These are phyloP conservation scores for Tachypleus tridentatus DNA, from an alignment of 1,140 invertebrate genomes.

Conservation along the genomic window DNA sequence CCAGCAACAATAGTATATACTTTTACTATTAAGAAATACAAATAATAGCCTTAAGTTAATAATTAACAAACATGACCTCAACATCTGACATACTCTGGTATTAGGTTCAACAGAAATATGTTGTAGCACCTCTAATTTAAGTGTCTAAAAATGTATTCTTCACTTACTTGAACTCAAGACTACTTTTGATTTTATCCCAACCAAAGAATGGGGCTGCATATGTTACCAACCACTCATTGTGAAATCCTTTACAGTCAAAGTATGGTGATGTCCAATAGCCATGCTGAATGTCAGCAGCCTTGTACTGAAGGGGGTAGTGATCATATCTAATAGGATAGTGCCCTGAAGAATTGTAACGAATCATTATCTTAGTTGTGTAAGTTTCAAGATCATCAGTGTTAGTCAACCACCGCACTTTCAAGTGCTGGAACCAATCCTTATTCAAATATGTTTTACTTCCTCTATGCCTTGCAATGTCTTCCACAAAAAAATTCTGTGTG, in stretches of 20 bases:
- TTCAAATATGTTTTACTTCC: conserved; percentile 48
- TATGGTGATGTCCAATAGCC: conserved; percentile 88
- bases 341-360: conserved; percentile 76
- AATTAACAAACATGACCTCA: no score
- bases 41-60: no score
- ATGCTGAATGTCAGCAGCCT: conserved; percentile 66
- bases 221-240: conserved; percentile 67
- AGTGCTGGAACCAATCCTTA: conserved; percentile 67
- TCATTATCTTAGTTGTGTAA: conserved; percentile 81
- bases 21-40: no score
- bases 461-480: conserved; percentile 59
- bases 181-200: conserved; percentile 79
- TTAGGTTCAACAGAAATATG: neutral
- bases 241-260: conserved; percentile 79
- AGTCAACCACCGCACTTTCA: conserved; percentile 85
- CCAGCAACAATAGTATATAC: no score
- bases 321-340: conserved; percentile 70
- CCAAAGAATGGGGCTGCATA: conserved; percentile 96
- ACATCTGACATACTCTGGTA: no score
- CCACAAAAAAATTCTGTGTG: conserved; percentile 68
- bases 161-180: conserved; percentile 87
- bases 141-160: no score
- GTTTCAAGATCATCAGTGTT: conserved; percentile 87
- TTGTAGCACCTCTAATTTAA: no score
- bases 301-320: conserved; percentile 76